Conservation (phyloP, 2,113 vertebrate genomes). For the Chloebia gouldiae region DNA sequence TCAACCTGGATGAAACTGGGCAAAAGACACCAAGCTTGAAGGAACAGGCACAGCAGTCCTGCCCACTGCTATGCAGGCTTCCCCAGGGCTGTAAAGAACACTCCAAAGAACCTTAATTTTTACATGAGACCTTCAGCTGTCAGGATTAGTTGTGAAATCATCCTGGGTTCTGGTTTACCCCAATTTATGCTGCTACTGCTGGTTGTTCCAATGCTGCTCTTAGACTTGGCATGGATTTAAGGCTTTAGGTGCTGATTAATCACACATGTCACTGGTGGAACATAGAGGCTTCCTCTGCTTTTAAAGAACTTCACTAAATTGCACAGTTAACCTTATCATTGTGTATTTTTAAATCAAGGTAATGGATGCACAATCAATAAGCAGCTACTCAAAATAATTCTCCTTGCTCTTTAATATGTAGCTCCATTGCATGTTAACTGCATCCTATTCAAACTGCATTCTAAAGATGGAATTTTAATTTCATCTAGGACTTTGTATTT, state of each 20-base stretch:
- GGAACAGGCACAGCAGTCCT: not conserved
- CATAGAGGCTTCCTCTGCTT: not conserved
- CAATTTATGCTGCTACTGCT: not conserved
- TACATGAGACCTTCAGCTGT: not conserved
- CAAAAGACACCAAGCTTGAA: not conserved
- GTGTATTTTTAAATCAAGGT: not conserved
- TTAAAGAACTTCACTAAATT: not conserved
- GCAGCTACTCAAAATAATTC: not conserved
- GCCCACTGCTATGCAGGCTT: not conserved
- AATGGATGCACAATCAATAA: not conserved
- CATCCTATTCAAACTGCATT: not conserved
- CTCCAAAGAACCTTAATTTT: not conserved
- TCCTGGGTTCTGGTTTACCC: not conserved
- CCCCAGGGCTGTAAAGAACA: not conserved
- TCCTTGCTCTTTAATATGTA: not conserved
- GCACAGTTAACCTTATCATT: not conserved
- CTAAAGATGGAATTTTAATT: not conserved
- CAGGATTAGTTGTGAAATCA: not conserved
- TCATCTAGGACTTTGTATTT: not conserved
- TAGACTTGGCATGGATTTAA: not conserved
- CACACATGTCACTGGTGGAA: not conserved
- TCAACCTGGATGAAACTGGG: not conserved
- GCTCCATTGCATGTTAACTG: not conserved
- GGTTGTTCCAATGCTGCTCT: not conserved
- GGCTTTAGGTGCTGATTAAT: not conserved